Percentiles rank a stretch among this genome's conserved stretches.
phyloP scores from a whole-genome alignment of 1,140 invertebrate species.

The Drosophila cardini region DNA sequence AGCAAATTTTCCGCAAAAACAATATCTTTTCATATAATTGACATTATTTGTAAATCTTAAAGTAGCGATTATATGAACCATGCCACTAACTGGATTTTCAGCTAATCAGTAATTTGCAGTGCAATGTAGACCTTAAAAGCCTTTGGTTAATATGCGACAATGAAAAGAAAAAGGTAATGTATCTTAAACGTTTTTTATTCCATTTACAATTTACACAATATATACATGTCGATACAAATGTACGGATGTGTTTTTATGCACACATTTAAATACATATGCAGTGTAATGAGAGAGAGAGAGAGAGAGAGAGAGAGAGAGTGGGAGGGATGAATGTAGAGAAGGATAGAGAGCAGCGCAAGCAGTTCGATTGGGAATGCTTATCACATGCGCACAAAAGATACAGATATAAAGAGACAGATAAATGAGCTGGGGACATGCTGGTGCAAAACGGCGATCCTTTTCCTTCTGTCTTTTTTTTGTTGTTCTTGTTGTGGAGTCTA shows the following conservation, averaged over 20 bases:
- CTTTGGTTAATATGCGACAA: too few relatives aligned
- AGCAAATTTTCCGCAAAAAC: too few relatives aligned
- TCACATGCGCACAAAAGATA: conserved; percentile 68
- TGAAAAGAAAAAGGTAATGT: neutral
- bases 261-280: conserved; percentile 34
- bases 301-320: conserved; percentile 10
- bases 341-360: conserved; percentile 71
- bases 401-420: conserved; percentile 3
- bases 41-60: too few relatives aligned
- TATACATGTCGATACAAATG: conserved; percentile 39
- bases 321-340: conserved; percentile 7
- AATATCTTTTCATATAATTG: too few relatives aligned
- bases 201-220: conserved; percentile 52
- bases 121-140: too few relatives aligned
- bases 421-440: conserved; percentile 13
- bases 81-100: too few relatives aligned
- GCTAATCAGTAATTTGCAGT: too few relatives aligned
- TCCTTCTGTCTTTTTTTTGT: conserved; percentile 32
- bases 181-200: conserved; percentile 39
- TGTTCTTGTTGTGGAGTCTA: conserved; percentile 44
- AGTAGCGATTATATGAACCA: too few relatives aligned
- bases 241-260: neutral
- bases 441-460: conserved; percentile 48
- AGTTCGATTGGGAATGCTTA: conserved; percentile 61
- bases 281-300: conserved; percentile 32